phyloP scores from a whole-genome alignment of 1,140 invertebrate genomes.

The Agrypnia vestita region DNA sequence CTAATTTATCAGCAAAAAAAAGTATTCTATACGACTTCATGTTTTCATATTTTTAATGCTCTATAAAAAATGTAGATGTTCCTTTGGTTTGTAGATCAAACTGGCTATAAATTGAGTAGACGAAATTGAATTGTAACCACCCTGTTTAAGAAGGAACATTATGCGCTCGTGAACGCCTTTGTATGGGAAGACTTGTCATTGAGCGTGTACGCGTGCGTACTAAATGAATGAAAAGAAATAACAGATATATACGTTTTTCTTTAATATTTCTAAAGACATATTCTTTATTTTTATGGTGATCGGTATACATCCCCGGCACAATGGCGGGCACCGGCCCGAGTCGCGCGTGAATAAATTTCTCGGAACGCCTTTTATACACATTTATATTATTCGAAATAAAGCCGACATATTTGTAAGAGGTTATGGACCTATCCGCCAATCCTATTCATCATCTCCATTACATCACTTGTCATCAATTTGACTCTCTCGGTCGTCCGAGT shows the following conservation, averaged over 20 bases:
- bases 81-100: too few relatives aligned
- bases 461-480: conserved; percentile 14
- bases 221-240: conserved; percentile 56
- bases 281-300: conserved; percentile 59
- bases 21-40: too few relatives aligned
- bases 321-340: conserved; percentile 33
- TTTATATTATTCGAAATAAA: conserved; percentile 38
- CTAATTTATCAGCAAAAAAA: too few relatives aligned
- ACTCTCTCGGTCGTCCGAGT: conserved; percentile 1
- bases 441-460: conserved; percentile 29
- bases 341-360: conserved; percentile 53
- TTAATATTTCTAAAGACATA: conserved; percentile 46
- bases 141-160: conserved; percentile 42
- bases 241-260: conserved; percentile 54
- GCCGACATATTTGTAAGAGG: conserved; percentile 34
- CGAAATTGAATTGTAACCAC: conserved; percentile 32
- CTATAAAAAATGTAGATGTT: too few relatives aligned
- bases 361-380: conserved; percentile 47
- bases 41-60: too few relatives aligned
- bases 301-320: conserved; percentile 48
- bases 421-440: conserved; percentile 35
- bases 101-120: too few relatives aligned
- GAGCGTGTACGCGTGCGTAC: conserved; percentile 57
- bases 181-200: conserved; percentile 38
- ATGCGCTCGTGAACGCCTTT: conserved; percentile 50